Conservation (phyloP, 2,888 invertebrate genomes). For the Aleiodes alternator region DNA sequence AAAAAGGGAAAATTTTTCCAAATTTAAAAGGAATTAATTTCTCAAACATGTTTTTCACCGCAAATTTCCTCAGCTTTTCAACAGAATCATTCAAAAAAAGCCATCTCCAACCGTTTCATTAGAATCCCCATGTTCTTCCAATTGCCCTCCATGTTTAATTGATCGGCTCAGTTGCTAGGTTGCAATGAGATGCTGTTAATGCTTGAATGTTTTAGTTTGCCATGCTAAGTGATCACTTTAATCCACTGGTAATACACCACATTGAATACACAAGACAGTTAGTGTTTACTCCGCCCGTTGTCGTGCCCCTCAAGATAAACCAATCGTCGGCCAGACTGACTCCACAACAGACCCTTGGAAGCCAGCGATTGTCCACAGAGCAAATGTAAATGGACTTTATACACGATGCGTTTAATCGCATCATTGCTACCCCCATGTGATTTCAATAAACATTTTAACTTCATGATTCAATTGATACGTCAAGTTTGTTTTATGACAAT, state of each 20-base stretch:
- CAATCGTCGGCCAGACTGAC: slow-evolving; percentile 50
- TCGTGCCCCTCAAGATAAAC: slow-evolving; percentile 53
- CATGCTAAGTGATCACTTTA: slow-evolving; percentile 53
- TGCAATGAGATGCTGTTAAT: slow-evolving; percentile 38
- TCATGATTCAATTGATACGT: neutral
- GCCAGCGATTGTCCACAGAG: slow-evolving; percentile 36
- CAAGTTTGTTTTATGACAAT: neutral
- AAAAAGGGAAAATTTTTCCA: no score
- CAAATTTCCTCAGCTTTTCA: no score
- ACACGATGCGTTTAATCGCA: slow-evolving; percentile 55
- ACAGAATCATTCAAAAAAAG: no score
- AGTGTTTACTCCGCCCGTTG: slow-evolving; percentile 49
- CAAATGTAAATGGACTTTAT: slow-evolving; percentile 58
- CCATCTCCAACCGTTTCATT: no score
- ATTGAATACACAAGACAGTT: slow-evolving; percentile 44
- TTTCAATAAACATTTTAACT: slow-evolving; percentile 29
- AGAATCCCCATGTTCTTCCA: neutral
- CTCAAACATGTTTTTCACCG: no score
- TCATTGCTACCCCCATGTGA: slow-evolving; percentile 16
- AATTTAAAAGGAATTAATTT: no score
- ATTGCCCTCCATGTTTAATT: slow-evolving; percentile 7
- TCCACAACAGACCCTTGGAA: neutral
- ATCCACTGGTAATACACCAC: slow-evolving; percentile 25
- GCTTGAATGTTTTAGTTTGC: slow-evolving; percentile 47
- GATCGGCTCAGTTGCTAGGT: slow-evolving; percentile 37